Percentiles rank a stretch among this genome's conserved stretches.
phyloP scores from a whole-genome alignment of 64 coral and sea anemone genomes.

The Pocillopora damicornis region DNA sequence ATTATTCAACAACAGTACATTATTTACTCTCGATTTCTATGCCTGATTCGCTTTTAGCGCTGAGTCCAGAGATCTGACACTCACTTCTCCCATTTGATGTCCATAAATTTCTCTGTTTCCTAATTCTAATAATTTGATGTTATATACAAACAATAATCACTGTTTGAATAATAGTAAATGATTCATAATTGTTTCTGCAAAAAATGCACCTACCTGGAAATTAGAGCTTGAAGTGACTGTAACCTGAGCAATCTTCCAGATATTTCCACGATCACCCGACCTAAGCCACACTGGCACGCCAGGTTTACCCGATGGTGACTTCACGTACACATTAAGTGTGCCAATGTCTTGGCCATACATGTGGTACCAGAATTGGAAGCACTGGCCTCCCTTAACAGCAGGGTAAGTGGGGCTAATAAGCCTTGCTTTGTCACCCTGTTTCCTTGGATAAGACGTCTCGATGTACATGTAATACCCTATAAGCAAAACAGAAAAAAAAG shows the following conservation, averaged over 20 bases:
- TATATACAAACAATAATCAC: no score
- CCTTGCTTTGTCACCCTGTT: slow-evolving; percentile 71
- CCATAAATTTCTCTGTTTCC: no score
- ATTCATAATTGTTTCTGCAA: background rate
- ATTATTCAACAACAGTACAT: no score
- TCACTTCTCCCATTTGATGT: no score
- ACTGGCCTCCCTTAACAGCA: slow-evolving; percentile 58
- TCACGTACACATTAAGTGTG: slow-evolving; percentile 65
- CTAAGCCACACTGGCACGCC: slow-evolving; percentile 62
- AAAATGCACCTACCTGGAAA: slow-evolving; percentile 48
- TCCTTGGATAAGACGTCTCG: slow-evolving; percentile 78
- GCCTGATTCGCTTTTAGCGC: no score
- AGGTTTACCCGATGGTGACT: background rate
- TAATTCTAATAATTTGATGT: no score
- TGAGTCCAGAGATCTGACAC: no score
- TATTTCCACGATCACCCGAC: slow-evolving; percentile 72
- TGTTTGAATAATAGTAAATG: no score
- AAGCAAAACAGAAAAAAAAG: background rate
- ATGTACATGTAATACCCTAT: slow-evolving; percentile 96
- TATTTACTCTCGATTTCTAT: no score
- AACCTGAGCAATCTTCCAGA: slow-evolving; percentile 78
- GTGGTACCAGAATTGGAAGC: slow-evolving; percentile 97
- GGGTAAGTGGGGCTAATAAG: slow-evolving; percentile 53
- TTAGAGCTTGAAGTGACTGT: slow-evolving; percentile 38
- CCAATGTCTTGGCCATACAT: slow-evolving; percentile 87